Evolutionary conservation across 2,797 vertebrate genomes (phyloP).

Genomic region (Ptychobarbus kaznakovi): DNA sequence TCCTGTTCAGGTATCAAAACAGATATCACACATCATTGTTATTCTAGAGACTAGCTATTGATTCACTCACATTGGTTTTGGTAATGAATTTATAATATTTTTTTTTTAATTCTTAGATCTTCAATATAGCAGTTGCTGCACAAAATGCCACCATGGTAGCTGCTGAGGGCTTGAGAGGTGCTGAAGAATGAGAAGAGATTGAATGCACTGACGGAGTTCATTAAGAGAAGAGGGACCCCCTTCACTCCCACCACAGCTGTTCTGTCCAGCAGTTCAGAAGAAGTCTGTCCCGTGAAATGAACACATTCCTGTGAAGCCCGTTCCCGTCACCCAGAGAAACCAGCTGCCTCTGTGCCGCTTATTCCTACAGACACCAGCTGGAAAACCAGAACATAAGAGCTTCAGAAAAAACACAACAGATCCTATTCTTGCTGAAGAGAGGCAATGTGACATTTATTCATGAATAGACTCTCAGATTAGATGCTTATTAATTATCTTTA

Average conservation of each 20-base stretch:
- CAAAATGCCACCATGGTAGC: conserved; percentile 1
- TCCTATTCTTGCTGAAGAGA: conserved; percentile 35
- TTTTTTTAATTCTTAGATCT: not conserved
- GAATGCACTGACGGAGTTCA: conserved; percentile 58
- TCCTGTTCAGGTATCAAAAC: not conserved
- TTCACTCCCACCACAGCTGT: conserved; percentile 72
- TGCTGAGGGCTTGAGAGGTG: conserved; percentile 28
- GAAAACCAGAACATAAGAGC: conserved; percentile 17
- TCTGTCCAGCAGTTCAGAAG: conserved; percentile 61
- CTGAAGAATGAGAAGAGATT: conserved; percentile 48
- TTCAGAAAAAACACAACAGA: conserved; percentile 33
- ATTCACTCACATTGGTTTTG: not conserved
- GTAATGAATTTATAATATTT: not conserved
- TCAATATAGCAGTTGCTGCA: not conserved
- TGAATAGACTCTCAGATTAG: conserved; percentile 8
- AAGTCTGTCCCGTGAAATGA: conserved; percentile 66
- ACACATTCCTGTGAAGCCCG: conserved; percentile 59
- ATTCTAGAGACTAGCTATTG: not conserved
- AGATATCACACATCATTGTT: too few relatives aligned
- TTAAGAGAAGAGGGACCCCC: conserved; percentile 66
- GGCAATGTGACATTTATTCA: conserved; percentile 3
- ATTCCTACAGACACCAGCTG: conserved; percentile 24
- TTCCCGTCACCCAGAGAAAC: conserved; percentile 63
- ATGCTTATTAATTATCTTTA: not conserved
- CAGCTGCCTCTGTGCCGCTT: conserved; percentile 27